Conservation (phyloP, 2,797 vertebrate species). For the Mareca penelope region DNA sequence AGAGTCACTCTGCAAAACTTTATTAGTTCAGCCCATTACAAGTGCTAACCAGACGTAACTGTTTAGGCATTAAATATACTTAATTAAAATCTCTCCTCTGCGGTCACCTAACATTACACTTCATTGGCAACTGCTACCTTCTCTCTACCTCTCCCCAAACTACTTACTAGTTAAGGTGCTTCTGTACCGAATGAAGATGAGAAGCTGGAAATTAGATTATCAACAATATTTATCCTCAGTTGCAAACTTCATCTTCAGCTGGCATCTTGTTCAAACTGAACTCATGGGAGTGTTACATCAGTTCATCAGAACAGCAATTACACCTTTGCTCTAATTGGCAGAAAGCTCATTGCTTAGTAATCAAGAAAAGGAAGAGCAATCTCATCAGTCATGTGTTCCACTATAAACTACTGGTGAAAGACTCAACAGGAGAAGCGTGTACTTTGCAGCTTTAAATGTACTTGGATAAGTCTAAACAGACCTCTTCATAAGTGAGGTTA, state of each 20-base stretch:
- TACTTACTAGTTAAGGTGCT: not conserved
- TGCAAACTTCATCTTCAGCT: not conserved
- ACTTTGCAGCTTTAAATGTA: not conserved
- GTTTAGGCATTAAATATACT: constrained; percentile 7
- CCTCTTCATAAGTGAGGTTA: not conserved
- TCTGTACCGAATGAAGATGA: not conserved
- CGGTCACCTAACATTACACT: not conserved
- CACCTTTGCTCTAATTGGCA: constrained; percentile 10
- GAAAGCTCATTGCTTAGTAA: not conserved
- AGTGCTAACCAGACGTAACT: not conserved
- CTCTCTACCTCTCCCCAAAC: not conserved
- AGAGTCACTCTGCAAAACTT: not conserved
- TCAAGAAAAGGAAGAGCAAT: not conserved
- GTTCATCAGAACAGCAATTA: not conserved
- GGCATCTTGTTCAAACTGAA: not conserved
- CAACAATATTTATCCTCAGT: not conserved
- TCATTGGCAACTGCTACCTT: not conserved
- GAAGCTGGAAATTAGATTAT: not conserved
- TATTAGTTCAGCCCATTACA: not conserved
- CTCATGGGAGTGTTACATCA: not conserved
- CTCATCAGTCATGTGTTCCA: not conserved
- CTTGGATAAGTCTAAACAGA: not conserved
- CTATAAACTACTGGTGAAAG: not conserved
- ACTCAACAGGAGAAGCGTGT: not conserved
- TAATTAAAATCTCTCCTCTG: constrained; percentile 7